Conservation (phyloP, 2,797 vertebrate species). For the Hyperoplus immaculatus region DNA sequence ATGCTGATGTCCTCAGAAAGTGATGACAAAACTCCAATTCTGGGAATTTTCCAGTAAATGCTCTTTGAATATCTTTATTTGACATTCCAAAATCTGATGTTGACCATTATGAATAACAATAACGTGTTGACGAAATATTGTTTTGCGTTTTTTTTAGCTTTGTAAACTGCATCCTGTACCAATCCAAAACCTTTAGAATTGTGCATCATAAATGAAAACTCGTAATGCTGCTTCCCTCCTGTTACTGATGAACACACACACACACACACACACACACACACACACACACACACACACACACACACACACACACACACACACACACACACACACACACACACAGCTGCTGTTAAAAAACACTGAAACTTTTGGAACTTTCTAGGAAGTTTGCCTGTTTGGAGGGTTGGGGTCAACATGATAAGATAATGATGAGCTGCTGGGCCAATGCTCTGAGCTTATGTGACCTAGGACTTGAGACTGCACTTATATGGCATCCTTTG, state of each 20-base stretch:
- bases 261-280: not conserved
- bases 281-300: not conserved
- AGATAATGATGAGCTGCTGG: slow-evolving; percentile 42
- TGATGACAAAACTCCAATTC: not conserved
- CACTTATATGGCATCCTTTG: not conserved
- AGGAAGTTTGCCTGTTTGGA: slow-evolving; percentile 34
- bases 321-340: not conserved
- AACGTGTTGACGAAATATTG: not conserved
- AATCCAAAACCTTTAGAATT: not conserved
- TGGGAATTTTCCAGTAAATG: not conserved
- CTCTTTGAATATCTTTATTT: not conserved
- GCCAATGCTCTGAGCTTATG: slow-evolving; percentile 28
- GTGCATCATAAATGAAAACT: not conserved
- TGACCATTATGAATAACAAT: not conserved
- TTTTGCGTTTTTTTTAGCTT: not conserved
- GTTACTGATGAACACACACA: not conserved
- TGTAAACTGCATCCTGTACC: not conserved
- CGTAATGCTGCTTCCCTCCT: not conserved
- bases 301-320: not conserved
- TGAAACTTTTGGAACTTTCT: slow-evolving; percentile 31
- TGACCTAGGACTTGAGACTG: slow-evolving; percentile 13
- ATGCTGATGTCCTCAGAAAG: too few species aligned
- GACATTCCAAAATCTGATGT: not conserved
- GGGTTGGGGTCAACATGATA: slow-evolving; percentile 33
- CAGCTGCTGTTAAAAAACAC: slow-evolving; percentile 3